Evolutionary conservation across 2,113 vertebrate species (phyloP), one percentile per base, ranked within the genome.

Genomic region (Brachypodius melanocephalos): DNA sequence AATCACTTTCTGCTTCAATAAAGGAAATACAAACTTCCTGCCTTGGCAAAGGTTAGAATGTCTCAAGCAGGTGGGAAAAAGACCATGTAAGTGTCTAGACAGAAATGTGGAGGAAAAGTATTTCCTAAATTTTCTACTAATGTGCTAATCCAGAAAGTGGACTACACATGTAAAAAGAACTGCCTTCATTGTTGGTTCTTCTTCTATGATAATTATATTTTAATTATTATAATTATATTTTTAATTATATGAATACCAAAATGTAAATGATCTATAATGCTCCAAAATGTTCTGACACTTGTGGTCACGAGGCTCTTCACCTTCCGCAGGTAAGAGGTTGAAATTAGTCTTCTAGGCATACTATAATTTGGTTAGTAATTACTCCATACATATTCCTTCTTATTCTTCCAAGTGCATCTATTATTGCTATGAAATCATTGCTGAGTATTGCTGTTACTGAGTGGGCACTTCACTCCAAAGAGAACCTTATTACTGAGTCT

Each of bases 1-100:
- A 94, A 90, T 95, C 92, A 93, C 90, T 52, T 94, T 95, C 68
- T 92, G 32, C 90, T 88, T 94, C 95, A 97, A 96, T 94, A 96
- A 97, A 96, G 95, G 95, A 96, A 95, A 75, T 67, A 83, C 31
- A 94, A 82, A 42, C 68, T 96, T 96, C 96, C 95, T 88, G 72
- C 25, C 68, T 92, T 97, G 94, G 95, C 94, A 96, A 83, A 54
- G 26, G 16, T 40, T 81, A 51, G 19, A 86, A 83, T 45, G 32
- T 77, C 82, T 86, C 38, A 85, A 84, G 61, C 55, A 83, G 88
- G 92, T 95, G 68, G 52, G 72, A 91, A 26, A 80, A 88, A 46
- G 72, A 71, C 69, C 73, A 62, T 1, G 2, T 57, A 94, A 94
- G 32, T 67, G 68, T 84, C 77, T 90, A 91, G 88, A 96, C 52